These are phyloP conservation scores for Atta texana DNA, from an alignment of 1,140 invertebrate genomes.

Conservation along the genomic window DNA sequence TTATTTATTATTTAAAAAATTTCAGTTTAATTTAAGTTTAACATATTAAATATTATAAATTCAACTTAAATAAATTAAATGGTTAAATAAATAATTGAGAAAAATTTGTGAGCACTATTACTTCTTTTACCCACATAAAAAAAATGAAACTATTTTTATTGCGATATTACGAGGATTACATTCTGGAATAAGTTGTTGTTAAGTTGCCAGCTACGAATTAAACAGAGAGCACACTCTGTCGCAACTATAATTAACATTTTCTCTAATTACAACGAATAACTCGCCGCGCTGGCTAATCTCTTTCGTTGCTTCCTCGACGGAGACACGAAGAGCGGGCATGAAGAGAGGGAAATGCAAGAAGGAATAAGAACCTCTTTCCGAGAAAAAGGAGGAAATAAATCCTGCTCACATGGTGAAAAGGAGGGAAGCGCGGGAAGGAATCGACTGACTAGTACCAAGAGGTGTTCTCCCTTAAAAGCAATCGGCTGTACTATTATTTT, in stretches of 20 bases:
- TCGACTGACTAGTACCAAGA: conserved; percentile 54
- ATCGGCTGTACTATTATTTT: conserved; percentile 81
- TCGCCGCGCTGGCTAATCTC: conserved; percentile 64
- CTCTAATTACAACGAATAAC: conserved; percentile 71
- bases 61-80: too few relatives aligned
- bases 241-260: conserved; percentile 66
- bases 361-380: conserved; percentile 34
- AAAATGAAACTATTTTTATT: conserved; percentile 21
- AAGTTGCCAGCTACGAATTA: conserved; percentile 66
- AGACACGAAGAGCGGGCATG: conserved; percentile 52
- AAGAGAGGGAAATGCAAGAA: conserved; percentile 12
- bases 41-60: too few relatives aligned
- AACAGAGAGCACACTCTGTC: conserved; percentile 48
- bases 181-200: conserved; percentile 30
- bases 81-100: conserved; percentile 1
- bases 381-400: conserved; percentile 40
- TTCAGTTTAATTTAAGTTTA: background rate
- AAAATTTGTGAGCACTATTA: background rate
- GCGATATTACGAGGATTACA: conserved; percentile 21
- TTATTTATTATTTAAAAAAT: too few relatives aligned
- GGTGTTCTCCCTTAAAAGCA: conserved; percentile 83
- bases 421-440: conserved; percentile 14
- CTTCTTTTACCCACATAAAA: background rate
- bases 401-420: conserved; percentile 5
- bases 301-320: conserved; percentile 48